These are phyloP conservation scores for Otis tarda DNA, from an alignment of 2,113 vertebrate species.

Conservation along the genomic window DNA sequence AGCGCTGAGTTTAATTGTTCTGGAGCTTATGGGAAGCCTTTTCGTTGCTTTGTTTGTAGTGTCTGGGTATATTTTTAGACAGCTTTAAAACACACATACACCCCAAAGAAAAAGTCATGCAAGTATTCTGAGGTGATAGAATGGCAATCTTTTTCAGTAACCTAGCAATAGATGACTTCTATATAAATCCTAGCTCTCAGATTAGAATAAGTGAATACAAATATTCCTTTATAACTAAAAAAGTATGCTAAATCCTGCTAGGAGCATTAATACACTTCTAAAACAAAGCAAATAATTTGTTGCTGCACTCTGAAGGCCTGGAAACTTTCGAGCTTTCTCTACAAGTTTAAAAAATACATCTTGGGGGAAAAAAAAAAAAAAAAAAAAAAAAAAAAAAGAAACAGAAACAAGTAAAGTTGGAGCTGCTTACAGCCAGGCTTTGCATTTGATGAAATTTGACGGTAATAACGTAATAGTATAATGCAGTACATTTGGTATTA, in stretches of 20 bases:
- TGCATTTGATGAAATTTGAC: background rate
- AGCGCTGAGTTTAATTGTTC: background rate
- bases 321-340: background rate
- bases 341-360: background rate
- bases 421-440: background rate
- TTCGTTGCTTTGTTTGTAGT: background rate
- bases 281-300: background rate
- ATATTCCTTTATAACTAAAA: background rate
- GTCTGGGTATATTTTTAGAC: background rate
- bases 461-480: background rate
- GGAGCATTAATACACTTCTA: background rate
- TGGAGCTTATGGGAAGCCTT: conserved; percentile 8
- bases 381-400: too few species aligned
- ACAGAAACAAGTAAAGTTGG: background rate
- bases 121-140: background rate
- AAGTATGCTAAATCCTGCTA: background rate
- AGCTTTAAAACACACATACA: background rate
- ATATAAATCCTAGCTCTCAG: background rate
- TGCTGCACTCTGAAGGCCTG: background rate
- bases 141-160: background rate
- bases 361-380: background rate
- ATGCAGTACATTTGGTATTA: background rate
- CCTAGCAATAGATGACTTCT: background rate
- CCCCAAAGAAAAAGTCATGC: background rate
- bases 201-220: background rate